Evolutionary conservation across 2,888 invertebrate species (phyloP), one percentile per base, ranked within the genome.

Genomic region (Archaeoteleia sp.): DNA sequence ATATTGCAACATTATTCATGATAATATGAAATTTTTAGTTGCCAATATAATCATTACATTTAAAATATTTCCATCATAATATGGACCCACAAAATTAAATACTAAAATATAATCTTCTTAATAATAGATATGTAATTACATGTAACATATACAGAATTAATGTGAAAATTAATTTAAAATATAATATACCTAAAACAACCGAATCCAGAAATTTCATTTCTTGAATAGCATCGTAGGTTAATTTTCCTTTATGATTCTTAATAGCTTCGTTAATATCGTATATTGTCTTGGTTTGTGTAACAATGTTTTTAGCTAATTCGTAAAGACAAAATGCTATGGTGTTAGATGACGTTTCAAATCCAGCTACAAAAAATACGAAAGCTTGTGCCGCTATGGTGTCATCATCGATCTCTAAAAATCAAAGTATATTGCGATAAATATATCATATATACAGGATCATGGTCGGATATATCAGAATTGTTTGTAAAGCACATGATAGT

Each of bases 181-280:
- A n/a, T n/a, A n/a, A n/a, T n/a, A n/a, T 76, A 85, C 85, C 85
- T 67, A 76, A 70, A 49, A 85, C 74, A 37, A 84, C 77, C 75
- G 77, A 78, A 27, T 85, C 81, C 5, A 86, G 76, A 61, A 84
- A 85, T 32, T 81, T 82, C 85, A 86, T 85, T 37, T 84, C 79
- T 43, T 79, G 78, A 1, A 85, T 68, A 10, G 81, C 78, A 2
- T 86, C 82, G 65, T 84, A 85, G 12, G 78, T 81, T 17, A 85
- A 71, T 71, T 79, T 76, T 12, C 79, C 81, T 29, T 71, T 57
- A 23, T 65, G 67, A 34, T 71, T 74, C 15, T 78, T 70, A 9
- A 82, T 75, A 8, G 71, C 76, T 3, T 80, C 74, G 34, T 63
- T 51, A 66, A 86, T 80, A 42, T 85, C 84, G 15, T 69, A 72